These are phyloP conservation scores for Aethina tumida DNA, from an alignment of 1,140 invertebrate species.

Conservation along the genomic window DNA sequence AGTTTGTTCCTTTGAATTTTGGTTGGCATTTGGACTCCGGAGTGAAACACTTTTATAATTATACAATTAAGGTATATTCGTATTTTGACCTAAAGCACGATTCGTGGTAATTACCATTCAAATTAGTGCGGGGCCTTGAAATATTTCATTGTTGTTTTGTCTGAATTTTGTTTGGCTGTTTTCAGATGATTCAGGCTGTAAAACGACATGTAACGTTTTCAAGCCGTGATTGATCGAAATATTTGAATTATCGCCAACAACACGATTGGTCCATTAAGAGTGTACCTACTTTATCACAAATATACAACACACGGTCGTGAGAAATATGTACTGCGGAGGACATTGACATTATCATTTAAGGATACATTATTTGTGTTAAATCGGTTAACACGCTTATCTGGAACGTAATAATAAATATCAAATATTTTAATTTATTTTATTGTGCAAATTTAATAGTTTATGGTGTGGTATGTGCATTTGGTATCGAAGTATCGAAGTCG, in stretches of 20 bases:
- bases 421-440: neutral
- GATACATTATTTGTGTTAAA: neutral
- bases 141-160: neutral
- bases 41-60: neutral
- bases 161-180: neutral
- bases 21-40: no score
- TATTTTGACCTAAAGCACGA: neutral
- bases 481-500: no score
- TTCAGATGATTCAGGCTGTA: neutral
- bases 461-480: no score
- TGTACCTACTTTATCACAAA: slow-evolving; percentile 1
- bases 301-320: no score
- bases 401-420: neutral
- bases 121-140: neutral
- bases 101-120: neutral
- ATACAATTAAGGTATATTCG: neutral
- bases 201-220: slow-evolving; percentile 1
- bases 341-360: slow-evolving; percentile 4
- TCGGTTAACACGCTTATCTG: neutral
- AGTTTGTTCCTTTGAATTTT: no score
- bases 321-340: no score
- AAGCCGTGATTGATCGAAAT: slow-evolving; percentile 8
- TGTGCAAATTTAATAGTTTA: neutral
- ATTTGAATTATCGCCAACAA: slow-evolving; percentile 9
- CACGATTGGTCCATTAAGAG: slow-evolving; percentile 11